These are phyloP conservation scores for Diplodus puntazzo DNA, from an alignment of 2,797 vertebrate species.

Conservation along the genomic window DNA sequence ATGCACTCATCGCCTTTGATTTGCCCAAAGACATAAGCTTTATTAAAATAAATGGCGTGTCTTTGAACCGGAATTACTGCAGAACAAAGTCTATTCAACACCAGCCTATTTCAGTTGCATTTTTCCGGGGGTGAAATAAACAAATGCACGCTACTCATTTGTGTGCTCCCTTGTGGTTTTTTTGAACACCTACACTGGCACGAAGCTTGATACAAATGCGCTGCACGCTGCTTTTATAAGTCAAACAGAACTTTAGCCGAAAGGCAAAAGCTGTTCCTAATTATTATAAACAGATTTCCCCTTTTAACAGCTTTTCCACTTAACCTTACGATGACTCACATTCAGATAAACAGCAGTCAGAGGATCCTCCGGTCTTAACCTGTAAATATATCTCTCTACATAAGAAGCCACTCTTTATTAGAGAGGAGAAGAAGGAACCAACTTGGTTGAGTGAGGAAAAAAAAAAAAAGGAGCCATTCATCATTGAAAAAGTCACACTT, in stretches of 20 bases:
- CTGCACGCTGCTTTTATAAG: constrained; percentile 36
- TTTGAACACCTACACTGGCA: constrained; percentile 56
- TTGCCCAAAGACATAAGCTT: constrained; percentile 66
- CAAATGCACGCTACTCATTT: constrained; percentile 53
- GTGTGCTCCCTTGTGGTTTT: constrained; percentile 45
- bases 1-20: constrained; percentile 39
- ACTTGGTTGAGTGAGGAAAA: neutral
- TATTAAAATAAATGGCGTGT: constrained; percentile 59
- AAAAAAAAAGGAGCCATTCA: neutral
- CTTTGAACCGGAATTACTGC: constrained; percentile 52
- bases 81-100: constrained; percentile 48
- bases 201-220: constrained; percentile 27
- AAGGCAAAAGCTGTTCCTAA: constrained; percentile 54
- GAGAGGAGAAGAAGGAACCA: neutral
- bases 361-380: constrained; percentile 1
- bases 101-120: constrained; percentile 50
- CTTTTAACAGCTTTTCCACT: constrained; percentile 31
- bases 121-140: constrained; percentile 72
- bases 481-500: neutral
- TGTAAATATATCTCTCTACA: neutral
- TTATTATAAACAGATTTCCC: constrained; percentile 40
- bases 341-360: constrained; percentile 26
- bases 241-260: constrained; percentile 41
- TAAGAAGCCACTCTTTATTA: constrained; percentile 18
- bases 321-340: constrained; percentile 38